Evolutionary conservation across 2,888 invertebrate genomes (phyloP).

Genomic region (Drosophila macrospina): DNA sequence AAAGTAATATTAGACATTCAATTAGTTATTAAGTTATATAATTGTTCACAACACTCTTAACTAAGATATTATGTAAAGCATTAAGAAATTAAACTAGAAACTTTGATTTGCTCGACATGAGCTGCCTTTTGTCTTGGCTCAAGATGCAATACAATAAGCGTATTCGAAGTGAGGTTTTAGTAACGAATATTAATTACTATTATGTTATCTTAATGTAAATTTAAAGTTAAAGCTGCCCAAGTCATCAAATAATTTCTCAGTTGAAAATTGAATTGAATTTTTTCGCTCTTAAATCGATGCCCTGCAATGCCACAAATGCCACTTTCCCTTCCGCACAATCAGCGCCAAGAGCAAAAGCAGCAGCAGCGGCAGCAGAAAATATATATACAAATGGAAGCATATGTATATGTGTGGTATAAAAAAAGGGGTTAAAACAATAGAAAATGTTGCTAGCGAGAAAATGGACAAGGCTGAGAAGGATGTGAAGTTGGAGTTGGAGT

Average conservation of each 20-base stretch:
- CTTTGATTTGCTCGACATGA: too few relatives aligned
- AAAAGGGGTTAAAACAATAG: slow-evolving; percentile 79
- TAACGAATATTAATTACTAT: too few relatives aligned
- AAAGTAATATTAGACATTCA: too few relatives aligned
- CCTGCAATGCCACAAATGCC: slow-evolving; percentile 59
- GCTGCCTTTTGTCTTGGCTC: too few relatives aligned
- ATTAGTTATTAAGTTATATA: too few relatives aligned
- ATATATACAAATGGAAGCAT: slow-evolving; percentile 6
- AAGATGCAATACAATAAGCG: too few relatives aligned
- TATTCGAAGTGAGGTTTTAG: too few relatives aligned
- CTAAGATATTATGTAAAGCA: too few relatives aligned
- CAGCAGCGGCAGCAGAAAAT: slow-evolving; percentile 17
- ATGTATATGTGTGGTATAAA: background rate
- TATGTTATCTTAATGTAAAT: background rate
- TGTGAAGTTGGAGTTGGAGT: background rate
- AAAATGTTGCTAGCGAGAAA: slow-evolving; percentile 57
- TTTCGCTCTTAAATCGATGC: slow-evolving; percentile 64
- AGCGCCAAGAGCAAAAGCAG: slow-evolving; percentile 26
- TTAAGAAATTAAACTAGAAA: too few relatives aligned
- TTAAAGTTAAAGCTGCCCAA: slow-evolving; percentile 28
- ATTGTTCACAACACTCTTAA: too few relatives aligned
- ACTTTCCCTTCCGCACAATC: slow-evolving; percentile 38
- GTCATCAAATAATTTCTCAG: slow-evolving; percentile 27
- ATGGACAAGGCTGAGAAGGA: slow-evolving; percentile 6
- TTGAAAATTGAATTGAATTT: slow-evolving; percentile 45